These are phyloP conservation scores for Plemyria rubiginata DNA, from an alignment of 2,888 invertebrate genomes.

Conservation along the genomic window DNA sequence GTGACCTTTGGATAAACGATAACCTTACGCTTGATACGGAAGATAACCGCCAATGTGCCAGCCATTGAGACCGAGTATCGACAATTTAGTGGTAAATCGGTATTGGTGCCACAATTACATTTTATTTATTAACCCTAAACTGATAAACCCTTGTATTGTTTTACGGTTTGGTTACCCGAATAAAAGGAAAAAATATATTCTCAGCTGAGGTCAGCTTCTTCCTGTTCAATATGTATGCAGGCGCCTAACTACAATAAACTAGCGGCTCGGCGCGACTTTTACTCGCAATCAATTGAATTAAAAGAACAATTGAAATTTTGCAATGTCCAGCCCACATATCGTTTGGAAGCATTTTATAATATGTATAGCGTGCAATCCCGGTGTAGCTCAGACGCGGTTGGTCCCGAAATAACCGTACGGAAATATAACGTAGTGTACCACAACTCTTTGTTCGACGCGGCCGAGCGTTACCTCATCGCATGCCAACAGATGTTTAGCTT, in stretches of 20 bases:
- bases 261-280: too few relatives aligned
- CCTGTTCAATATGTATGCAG: too few relatives aligned
- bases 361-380: slow-evolving; percentile 18
- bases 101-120: too few relatives aligned
- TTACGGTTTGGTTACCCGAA: too few relatives aligned
- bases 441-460: slow-evolving; percentile 24
- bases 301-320: background rate
- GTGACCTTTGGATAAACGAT: background rate
- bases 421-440: slow-evolving; percentile 18
- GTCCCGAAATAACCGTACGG: slow-evolving; percentile 22
- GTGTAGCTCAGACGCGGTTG: slow-evolving; percentile 16
- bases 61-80: too few relatives aligned
- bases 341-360: slow-evolving; percentile 8
- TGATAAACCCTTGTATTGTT: too few relatives aligned
- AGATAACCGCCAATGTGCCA: background rate
- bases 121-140: too few relatives aligned
- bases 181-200: too few relatives aligned
- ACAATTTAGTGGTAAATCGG: too few relatives aligned
- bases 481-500: slow-evolving; percentile 1
- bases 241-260: too few relatives aligned
- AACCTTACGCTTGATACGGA: background rate
- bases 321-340: background rate
- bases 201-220: too few relatives aligned
- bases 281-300: too few relatives aligned
- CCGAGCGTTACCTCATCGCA: slow-evolving; percentile 12